Percentiles rank a stretch among this genome's conserved stretches.
Conservation (phyloP, 1,140 invertebrate species). For the Sitobion miscanthi region DNA sequence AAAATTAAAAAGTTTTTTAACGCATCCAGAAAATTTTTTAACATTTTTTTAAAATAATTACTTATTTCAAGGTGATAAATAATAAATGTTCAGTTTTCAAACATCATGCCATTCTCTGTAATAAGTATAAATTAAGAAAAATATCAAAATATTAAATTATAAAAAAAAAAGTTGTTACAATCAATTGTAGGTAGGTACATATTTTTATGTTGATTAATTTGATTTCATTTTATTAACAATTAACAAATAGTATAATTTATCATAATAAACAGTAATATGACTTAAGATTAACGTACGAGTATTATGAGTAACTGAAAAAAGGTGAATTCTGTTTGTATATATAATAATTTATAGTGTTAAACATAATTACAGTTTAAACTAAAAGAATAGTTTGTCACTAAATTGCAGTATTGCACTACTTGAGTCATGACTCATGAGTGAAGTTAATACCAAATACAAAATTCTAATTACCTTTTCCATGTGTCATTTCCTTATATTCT, state of each 20-base stretch:
- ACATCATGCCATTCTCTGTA: background rate
- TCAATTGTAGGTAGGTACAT: background rate
- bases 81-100: background rate
- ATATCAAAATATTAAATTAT: background rate
- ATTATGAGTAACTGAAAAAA: background rate
- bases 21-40: background rate
- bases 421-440: too few relatives aligned
- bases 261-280: background rate
- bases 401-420: too few relatives aligned
- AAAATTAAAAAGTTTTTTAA: background rate
- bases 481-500: too few relatives aligned
- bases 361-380: too few relatives aligned
- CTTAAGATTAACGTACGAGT: background rate
- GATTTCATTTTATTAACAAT: background rate
- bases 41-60: background rate
- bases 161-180: background rate
- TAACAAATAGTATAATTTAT: background rate
- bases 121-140: background rate
- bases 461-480: too few relatives aligned
- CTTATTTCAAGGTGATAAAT: background rate
- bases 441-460: too few relatives aligned
- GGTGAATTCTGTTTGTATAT: too few relatives aligned
- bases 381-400: too few relatives aligned
- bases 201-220: background rate
- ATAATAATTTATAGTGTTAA: too few relatives aligned